phyloP scores from a whole-genome alignment of 2,113 vertebrate species.

The Anhinga rufa region DNA sequence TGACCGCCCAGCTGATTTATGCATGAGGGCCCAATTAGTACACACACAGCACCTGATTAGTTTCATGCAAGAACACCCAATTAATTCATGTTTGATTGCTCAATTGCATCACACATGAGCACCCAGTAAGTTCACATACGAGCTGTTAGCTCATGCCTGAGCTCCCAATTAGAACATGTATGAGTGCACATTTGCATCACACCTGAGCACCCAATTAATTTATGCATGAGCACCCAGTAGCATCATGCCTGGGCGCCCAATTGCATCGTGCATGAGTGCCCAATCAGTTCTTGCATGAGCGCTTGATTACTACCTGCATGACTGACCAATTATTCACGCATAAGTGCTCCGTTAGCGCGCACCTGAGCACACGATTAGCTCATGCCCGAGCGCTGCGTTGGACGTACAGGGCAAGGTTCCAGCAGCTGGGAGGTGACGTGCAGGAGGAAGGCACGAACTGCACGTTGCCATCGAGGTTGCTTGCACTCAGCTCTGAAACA shows the following conservation, averaged over 20 bases:
- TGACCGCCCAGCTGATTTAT: background rate
- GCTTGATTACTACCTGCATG: accelerated
- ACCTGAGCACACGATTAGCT: background rate
- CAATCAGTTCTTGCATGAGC: background rate
- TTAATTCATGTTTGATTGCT: background rate
- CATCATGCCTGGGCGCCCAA: accelerated
- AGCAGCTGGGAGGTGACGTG: background rate
- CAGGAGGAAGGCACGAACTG: background rate
- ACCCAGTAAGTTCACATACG: background rate
- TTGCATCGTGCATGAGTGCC: background rate
- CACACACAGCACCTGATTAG: background rate
- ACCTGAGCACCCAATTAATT: background rate
- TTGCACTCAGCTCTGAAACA: background rate
- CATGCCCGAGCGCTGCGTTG: accelerated
- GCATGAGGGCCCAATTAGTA: background rate
- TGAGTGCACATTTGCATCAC: background rate
- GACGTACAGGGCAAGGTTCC: background rate
- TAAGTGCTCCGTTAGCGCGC: background rate
- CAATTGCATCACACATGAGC: background rate
- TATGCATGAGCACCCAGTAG: background rate
- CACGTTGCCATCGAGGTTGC: background rate
- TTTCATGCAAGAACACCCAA: background rate
- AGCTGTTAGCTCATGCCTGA: background rate
- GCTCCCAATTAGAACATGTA: background rate
- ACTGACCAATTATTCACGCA: background rate